A percentile compares a stretch with the other conserved stretches of the same genome.
Evolutionary conservation across 92 coral and sea anemone genomes (phyloP).

Genomic region (Parazoanthus swiftii): DNA sequence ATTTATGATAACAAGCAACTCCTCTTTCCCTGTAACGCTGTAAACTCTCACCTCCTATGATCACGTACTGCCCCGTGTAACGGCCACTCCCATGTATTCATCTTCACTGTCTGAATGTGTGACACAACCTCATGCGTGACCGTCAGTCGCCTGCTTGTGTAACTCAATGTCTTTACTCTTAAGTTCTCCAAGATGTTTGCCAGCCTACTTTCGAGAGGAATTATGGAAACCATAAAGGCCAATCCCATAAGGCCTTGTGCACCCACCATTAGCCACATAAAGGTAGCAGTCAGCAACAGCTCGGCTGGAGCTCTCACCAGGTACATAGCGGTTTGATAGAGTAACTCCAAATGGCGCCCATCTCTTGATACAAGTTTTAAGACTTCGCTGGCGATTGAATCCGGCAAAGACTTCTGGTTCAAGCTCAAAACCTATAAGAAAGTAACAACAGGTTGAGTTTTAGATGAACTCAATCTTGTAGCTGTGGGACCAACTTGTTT

Average conservation of each 20-base stretch:
- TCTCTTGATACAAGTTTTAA: conserved; percentile 12
- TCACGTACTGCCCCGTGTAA: conserved; percentile 7
- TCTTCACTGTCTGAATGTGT: conserved; percentile 31
- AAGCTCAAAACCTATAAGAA: conserved; percentile 30
- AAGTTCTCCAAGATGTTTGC: conserved; percentile 37
- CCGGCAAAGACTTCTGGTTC: conserved; percentile 28
- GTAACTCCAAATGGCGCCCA: conserved; percentile 25
- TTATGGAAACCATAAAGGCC: conserved; percentile 35
- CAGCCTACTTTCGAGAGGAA: conserved; percentile 44
- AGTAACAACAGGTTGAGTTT: neutral
- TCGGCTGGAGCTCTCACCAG: conserved; percentile 27
- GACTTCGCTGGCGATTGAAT: neutral
- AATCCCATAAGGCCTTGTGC: conserved; percentile 33
- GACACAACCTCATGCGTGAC: conserved; percentile 41
- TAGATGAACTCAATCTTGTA: neutral
- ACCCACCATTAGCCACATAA: conserved; percentile 39
- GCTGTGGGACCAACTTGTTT: neutral
- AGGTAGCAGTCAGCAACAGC: conserved; percentile 9
- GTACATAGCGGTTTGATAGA: conserved; percentile 13
- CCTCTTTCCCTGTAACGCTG: too few species aligned
- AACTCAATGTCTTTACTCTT: conserved; percentile 16
- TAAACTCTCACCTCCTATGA: conserved; percentile 24
- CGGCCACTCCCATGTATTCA: conserved; percentile 34
- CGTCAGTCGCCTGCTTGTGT: conserved; percentile 22
- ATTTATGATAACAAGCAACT: too few species aligned